Percentiles rank a stretch among this genome's conserved stretches.
These are phyloP conservation scores for Lepus americanus DNA, from an alignment of 2,113 vertebrate genomes.

Conservation along the genomic window DNA sequence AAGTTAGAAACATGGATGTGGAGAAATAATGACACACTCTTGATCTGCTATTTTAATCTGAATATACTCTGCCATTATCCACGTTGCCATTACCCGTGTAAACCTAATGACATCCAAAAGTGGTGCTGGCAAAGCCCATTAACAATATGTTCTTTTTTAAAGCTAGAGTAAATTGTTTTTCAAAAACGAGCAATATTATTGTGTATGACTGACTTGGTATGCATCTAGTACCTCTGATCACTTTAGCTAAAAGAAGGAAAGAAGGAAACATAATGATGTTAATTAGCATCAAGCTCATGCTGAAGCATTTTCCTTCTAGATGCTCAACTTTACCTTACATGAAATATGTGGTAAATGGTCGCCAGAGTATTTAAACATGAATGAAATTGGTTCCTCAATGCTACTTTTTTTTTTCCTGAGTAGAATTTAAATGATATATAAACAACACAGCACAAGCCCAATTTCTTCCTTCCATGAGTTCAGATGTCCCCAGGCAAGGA, in stretches of 20 bases:
- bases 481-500: conserved; percentile 39
- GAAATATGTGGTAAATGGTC: conserved; percentile 68
- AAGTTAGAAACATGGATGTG: conserved; percentile 81
- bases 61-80: conserved; percentile 74
- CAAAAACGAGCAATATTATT: conserved; percentile 76
- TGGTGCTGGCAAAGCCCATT: conserved; percentile 78
- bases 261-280: conserved; percentile 64
- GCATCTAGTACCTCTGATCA: conserved; percentile 75
- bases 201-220: conserved; percentile 70
- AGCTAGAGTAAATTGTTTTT: conserved; percentile 74
- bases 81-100: conserved; percentile 73
- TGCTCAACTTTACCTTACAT: conserved; percentile 73
- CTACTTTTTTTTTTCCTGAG: not conserved
- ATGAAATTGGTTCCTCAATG: conserved; percentile 65
- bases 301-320: conserved; percentile 71
- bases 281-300: conserved; percentile 74
- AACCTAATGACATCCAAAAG: conserved; percentile 83
- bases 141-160: conserved; percentile 85
- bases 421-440: conserved; percentile 61
- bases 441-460: conserved; percentile 22
- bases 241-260: conserved; percentile 78
- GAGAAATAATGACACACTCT: conserved; percentile 74
- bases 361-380: conserved; percentile 71
- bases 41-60: conserved; percentile 77
- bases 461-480: conserved; percentile 18